Evolutionary conservation across 2,113 vertebrate species (phyloP).

Genomic region (Morone saxatilis): DNA sequence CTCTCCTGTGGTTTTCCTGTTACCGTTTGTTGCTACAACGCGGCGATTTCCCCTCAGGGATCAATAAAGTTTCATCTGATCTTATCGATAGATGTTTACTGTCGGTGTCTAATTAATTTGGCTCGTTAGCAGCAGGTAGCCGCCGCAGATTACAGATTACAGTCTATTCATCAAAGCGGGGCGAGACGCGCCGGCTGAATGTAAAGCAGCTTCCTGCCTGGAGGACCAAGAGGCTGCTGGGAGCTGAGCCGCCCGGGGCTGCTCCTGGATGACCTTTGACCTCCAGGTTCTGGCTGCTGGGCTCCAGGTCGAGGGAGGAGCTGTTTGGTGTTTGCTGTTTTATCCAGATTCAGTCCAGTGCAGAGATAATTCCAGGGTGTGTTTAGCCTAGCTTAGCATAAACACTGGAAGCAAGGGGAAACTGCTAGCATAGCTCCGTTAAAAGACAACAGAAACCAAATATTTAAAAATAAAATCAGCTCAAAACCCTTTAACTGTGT

Average conservation of each 20-base stretch:
- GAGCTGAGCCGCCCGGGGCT: background rate
- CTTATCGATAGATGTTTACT: constrained; percentile 74
- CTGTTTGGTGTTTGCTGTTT: too few species aligned
- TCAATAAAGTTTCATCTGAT: constrained; percentile 70
- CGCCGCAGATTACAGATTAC: constrained; percentile 56
- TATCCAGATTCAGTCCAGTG: too few species aligned
- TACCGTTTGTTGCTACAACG: constrained; percentile 16
- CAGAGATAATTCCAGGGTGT: too few species aligned
- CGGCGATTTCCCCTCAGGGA: constrained; percentile 56
- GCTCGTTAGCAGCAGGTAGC: constrained; percentile 69
- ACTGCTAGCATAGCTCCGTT: too few species aligned
- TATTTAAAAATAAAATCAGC: too few species aligned
- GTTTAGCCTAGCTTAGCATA: too few species aligned
- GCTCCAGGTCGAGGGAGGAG: background rate
- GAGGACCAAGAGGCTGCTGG: background rate
- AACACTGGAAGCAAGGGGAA: too few species aligned
- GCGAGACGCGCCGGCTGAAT: background rate
- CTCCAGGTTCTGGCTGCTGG: background rate
- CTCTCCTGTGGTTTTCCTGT: constrained; percentile 9
- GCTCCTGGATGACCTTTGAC: constrained; percentile 31
- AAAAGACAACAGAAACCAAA: too few species aligned
- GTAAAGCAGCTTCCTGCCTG: constrained; percentile 26
- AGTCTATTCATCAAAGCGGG: constrained; percentile 55
- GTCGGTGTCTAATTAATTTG: constrained; percentile 72
- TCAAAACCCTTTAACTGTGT: too few species aligned